Conservation (phyloP, 1,140 invertebrate species). For the Psilanteris sp. region DNA sequence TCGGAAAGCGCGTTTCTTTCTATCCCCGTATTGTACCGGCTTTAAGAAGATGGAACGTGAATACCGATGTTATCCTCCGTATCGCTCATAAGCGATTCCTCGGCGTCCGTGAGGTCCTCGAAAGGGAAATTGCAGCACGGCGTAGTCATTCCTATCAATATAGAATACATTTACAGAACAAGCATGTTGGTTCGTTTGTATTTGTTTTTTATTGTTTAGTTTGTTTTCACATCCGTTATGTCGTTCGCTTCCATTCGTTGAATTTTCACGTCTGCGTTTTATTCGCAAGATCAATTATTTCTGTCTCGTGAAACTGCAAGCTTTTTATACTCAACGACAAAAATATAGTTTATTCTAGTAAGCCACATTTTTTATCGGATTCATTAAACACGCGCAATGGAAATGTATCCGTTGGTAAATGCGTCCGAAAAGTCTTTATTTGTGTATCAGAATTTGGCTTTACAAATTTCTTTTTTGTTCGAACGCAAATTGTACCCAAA, state of each 20-base stretch:
- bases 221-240: too few relatives aligned
- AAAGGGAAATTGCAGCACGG: slow-evolving; percentile 78
- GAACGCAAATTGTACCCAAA: too few relatives aligned
- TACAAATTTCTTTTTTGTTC: too few relatives aligned
- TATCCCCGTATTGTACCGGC: slow-evolving; percentile 70
- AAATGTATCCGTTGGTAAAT: too few relatives aligned
- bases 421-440: too few relatives aligned
- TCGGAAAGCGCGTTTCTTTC: slow-evolving; percentile 58
- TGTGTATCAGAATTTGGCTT: too few relatives aligned
- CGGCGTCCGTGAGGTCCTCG: slow-evolving; percentile 76
- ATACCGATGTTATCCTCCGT: slow-evolving; percentile 76
- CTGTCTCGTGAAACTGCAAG: too few relatives aligned
- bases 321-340: too few relatives aligned
- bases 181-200: slow-evolving; percentile 45
- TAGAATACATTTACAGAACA: slow-evolving; percentile 71
- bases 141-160: slow-evolving; percentile 74
- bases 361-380: too few relatives aligned
- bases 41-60: slow-evolving; percentile 68
- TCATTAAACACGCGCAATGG: too few relatives aligned
- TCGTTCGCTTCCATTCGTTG: slow-evolving; percentile 10
- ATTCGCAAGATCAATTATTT: slow-evolving; percentile 13
- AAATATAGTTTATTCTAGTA: too few relatives aligned
- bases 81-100: slow-evolving; percentile 77
- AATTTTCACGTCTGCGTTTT: slow-evolving; percentile 7
- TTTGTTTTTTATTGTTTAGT: slow-evolving; percentile 24